Evolutionary conservation across 2,888 invertebrate species (phyloP), one percentile per base, ranked within the genome.

Genomic region (Camponotus fellah): DNA sequence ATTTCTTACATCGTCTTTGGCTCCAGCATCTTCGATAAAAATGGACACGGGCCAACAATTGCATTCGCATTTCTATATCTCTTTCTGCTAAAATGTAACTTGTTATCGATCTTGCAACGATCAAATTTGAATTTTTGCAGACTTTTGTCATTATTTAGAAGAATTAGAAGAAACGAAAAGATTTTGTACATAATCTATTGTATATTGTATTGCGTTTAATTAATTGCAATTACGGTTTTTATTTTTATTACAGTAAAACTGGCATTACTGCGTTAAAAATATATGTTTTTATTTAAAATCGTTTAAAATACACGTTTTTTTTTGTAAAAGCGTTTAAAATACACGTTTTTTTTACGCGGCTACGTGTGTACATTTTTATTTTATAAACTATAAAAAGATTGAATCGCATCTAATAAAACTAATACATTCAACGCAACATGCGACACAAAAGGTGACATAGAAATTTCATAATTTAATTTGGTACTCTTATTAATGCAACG

Each of bases 41-140:
- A 88, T 85, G 85, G 90, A 88, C 84, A 65, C 72, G 71, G 65
- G 86, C 87, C 84, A 87, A 87, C 68, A 81, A 76, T 65, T 65
- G 69, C 60, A 71, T 69, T 79, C 77, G 32, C 71, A 77, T 58
- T 71, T 77, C 64, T 46, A 37, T 56, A 69, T n/a, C 17, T 56
- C 32, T 43, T 37, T 56, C 77, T 68, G n/a, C 0, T 21, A 21
- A 43, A 77, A 69, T 56, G n/a, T 69, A 26, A 56, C 9, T 68
- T 14, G 3, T 58, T 77, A 69, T 17, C 14, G 32, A 56, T 40
- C 26, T 53, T 77, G 2, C 17, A 76, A 53, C 0, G 8, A 12
- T 32, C 12, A 40, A 66, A 76, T 76, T 53, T 66, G 12, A 53
- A 68, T 68, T 68, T 32, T 53, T 2, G 40, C 26, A 26, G 0